These are phyloP conservation scores for Muscicapa comitata DNA, from an alignment of 2,797 vertebrate species.

Conservation along the genomic window DNA sequence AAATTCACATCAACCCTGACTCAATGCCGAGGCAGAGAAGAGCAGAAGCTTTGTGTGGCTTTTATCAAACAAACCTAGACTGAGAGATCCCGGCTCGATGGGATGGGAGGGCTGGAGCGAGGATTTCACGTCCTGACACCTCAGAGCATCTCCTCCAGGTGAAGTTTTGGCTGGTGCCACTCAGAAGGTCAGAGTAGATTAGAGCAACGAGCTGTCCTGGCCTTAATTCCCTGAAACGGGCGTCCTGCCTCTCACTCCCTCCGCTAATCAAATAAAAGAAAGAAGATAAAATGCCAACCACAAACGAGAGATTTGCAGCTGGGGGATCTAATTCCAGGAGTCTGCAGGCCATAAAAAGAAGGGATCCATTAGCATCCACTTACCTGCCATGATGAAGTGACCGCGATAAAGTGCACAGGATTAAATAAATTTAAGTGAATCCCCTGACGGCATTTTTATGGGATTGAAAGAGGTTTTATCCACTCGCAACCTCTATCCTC, in stretches of 20 bases:
- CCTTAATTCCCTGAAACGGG: background rate
- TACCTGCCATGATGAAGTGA: slow-evolving; percentile 60
- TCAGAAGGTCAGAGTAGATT: slow-evolving; percentile 8
- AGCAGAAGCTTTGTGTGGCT: background rate
- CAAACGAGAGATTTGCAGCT: slow-evolving; percentile 59
- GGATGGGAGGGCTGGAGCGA: background rate
- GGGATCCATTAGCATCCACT: slow-evolving; percentile 69
- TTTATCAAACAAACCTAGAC: fast-evolving
- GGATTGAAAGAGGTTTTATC: slow-evolving; percentile 72
- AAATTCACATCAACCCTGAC: background rate
- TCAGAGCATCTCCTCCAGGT: background rate
- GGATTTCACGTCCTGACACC: background rate
- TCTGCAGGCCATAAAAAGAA: slow-evolving; percentile 54
- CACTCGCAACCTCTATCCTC: slow-evolving; percentile 63
- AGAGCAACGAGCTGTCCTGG: background rate
- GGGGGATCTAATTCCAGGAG: slow-evolving; percentile 65
- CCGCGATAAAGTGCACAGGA: slow-evolving; percentile 65
- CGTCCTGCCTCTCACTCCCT: background rate
- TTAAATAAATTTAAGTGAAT: slow-evolving; percentile 76
- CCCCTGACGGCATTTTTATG: slow-evolving; percentile 61
- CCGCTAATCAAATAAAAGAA: slow-evolving; percentile 45
- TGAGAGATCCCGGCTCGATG: fast-evolving
- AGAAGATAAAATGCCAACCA: slow-evolving; percentile 55
- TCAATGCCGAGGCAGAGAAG: fast-evolving
- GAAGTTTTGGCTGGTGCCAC: background rate